phyloP scores from a whole-genome alignment of 2,888 invertebrate species.

The Fragum whitleyi region DNA sequence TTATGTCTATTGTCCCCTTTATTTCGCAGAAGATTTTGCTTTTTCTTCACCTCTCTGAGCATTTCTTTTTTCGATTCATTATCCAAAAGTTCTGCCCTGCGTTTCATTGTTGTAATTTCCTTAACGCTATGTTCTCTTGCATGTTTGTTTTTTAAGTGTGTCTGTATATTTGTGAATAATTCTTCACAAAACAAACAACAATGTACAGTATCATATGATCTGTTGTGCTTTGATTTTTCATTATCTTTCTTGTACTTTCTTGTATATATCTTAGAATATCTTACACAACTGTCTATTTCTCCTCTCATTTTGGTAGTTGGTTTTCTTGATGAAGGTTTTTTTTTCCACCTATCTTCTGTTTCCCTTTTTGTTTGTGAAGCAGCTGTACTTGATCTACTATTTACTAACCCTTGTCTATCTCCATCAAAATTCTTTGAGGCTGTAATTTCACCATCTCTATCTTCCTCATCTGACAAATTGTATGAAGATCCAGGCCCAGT shows the following conservation, averaged over 20 bases:
- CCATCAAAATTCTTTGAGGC: too few relatives aligned
- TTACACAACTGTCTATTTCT: slow-evolving; percentile 7
- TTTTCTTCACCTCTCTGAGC: neutral
- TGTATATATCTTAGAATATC: neutral
- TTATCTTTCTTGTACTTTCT: neutral
- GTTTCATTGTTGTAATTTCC: neutral
- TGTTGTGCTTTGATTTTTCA: slow-evolving; percentile 9
- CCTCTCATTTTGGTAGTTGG: too few relatives aligned
- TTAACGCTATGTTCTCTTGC: slow-evolving; percentile 8
- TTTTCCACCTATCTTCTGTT: too few relatives aligned
- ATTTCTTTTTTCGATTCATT: neutral
- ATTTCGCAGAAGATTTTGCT: slow-evolving; percentile 11
- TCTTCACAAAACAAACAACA: slow-evolving; percentile 6
- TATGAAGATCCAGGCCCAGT: too few relatives aligned
- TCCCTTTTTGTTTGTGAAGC: too few relatives aligned
- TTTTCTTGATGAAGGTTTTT: too few relatives aligned
- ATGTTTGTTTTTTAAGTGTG: slow-evolving; percentile 24
- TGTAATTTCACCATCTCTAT: too few relatives aligned
- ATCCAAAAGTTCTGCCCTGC: neutral
- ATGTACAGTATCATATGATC: slow-evolving; percentile 21
- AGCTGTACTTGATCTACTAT: too few relatives aligned
- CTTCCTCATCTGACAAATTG: too few relatives aligned
- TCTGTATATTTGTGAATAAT: slow-evolving; percentile 24
- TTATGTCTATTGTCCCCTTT: slow-evolving; percentile 27
- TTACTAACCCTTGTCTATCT: too few relatives aligned